phyloP scores from a whole-genome alignment of 2,113 vertebrate species.

The Tragelaphus scriptus region DNA sequence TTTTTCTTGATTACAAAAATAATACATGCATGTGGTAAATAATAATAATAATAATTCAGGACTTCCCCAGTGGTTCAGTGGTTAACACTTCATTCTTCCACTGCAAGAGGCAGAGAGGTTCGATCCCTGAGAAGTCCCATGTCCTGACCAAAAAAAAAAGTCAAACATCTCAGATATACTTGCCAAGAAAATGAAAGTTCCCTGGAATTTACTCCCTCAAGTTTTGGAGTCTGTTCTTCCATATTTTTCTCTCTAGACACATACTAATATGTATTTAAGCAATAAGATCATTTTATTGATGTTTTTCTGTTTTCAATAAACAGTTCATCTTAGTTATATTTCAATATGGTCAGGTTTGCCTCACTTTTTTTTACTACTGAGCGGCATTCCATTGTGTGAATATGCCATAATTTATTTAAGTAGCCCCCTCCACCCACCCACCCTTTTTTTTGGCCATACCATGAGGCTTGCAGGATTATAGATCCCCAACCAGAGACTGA shows the following conservation, averaged over 20 bases:
- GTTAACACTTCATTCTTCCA: neutral
- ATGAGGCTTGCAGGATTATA: neutral
- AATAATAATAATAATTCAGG: neutral
- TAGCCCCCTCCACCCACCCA: neutral
- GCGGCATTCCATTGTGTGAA: neutral
- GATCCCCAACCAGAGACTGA: neutral
- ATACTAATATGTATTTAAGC: neutral
- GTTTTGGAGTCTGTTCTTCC: neutral
- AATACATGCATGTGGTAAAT: neutral
- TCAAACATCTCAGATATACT: neutral
- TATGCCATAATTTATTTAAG: neutral
- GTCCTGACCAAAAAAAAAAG: neutral
- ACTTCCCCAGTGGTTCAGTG: neutral
- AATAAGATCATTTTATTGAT: neutral
- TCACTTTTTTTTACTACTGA: neutral
- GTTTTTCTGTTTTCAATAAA: neutral
- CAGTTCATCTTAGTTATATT: neutral
- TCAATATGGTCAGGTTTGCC: neutral
- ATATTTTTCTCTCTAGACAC: neutral
- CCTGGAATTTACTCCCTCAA: neutral
- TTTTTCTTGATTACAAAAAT: neutral
- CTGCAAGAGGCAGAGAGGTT: neutral
- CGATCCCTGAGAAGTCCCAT: neutral
- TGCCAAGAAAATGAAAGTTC: constrained; percentile 4
- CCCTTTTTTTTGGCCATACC: neutral